A percentile compares a stretch with the other conserved stretches of the same genome.
These are phyloP conservation scores for Notamacropus eugenii DNA, from an alignment of 2,797 vertebrate species.

Conservation along the genomic window DNA sequence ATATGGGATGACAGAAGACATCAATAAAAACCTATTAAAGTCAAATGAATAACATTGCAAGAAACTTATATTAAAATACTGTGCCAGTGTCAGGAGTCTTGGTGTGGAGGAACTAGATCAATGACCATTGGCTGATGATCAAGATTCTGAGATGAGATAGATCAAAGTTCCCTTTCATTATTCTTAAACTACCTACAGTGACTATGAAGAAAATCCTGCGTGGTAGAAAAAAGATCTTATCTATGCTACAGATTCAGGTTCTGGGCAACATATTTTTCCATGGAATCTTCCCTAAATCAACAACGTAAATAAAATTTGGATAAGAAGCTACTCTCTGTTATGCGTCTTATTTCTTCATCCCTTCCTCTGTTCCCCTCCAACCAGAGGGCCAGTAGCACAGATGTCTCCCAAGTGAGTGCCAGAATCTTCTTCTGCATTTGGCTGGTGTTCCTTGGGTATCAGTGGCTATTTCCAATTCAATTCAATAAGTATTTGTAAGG, in stretches of 20 bases:
- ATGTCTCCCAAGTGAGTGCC: conserved; percentile 1
- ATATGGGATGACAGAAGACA: background rate
- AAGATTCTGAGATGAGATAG: background rate
- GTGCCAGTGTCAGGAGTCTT: background rate
- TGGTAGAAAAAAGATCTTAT: background rate
- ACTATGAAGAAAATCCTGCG: background rate
- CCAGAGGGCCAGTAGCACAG: background rate
- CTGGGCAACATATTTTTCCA: conserved; percentile 23
- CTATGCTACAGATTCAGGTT: background rate
- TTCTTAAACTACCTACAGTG: background rate
- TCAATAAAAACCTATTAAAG: background rate
- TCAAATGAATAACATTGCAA: background rate
- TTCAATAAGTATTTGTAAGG: background rate
- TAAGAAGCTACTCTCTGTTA: background rate
- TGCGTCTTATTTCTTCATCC: conserved; percentile 5
- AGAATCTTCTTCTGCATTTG: conserved; percentile 1
- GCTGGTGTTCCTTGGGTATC: rapidly evolving
- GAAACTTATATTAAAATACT: background rate
- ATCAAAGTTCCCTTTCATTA: background rate
- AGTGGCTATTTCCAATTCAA: background rate
- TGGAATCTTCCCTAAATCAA: background rate
- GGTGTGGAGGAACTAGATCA: background rate
- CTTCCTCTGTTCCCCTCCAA: background rate
- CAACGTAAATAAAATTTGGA: background rate
- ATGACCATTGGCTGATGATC: background rate